phyloP scores from a whole-genome alignment of 2,113 vertebrate species.

The Leucoraja erinaceus region DNA sequence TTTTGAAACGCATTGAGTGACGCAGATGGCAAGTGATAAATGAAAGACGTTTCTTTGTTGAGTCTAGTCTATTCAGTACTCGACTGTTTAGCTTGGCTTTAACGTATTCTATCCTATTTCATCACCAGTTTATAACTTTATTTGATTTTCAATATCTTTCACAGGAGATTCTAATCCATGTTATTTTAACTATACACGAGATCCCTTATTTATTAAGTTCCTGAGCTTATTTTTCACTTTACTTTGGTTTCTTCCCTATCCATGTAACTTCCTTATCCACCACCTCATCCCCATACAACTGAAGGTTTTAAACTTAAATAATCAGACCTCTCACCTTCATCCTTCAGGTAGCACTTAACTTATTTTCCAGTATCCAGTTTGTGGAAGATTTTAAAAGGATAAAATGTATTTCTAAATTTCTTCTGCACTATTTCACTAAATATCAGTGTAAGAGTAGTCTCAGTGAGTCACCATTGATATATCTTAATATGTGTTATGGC shows the following conservation, averaged over 20 bases:
- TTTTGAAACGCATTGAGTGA: background rate
- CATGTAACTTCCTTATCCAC: background rate
- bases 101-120: background rate
- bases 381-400: background rate
- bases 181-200: background rate
- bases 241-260: background rate
- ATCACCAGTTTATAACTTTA: background rate
- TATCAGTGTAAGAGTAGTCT: background rate
- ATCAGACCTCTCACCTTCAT: background rate
- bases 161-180: background rate
- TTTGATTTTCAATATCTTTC: background rate
- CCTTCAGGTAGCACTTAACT: background rate
- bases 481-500: background rate
- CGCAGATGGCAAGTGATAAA: background rate
- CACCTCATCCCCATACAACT: background rate
- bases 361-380: background rate
- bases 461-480: background rate
- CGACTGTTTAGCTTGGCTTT: background rate
- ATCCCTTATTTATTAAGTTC: background rate
- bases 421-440: background rate
- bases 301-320: background rate
- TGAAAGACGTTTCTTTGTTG: background rate
- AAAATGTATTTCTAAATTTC: background rate
- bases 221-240: background rate
- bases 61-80: background rate